Percentiles rank a stretch among this genome's conserved stretches.
Evolutionary conservation across 1,140 invertebrate species (phyloP).

Genomic region (Macrobrachium nipponense): DNA sequence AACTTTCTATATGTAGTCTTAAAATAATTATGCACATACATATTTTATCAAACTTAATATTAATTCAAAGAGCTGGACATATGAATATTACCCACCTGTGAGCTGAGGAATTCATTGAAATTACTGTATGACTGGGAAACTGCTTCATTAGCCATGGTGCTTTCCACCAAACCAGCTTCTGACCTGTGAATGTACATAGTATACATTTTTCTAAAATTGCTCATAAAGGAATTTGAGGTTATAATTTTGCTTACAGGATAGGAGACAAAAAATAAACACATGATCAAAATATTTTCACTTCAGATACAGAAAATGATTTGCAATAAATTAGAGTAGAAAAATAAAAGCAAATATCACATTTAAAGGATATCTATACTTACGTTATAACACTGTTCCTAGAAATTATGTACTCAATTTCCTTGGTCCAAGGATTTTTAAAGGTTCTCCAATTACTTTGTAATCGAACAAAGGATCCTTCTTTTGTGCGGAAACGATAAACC

Average conservation of each 20-base stretch:
- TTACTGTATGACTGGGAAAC: conserved; percentile 69
- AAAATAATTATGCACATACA: no score
- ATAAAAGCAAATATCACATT: not conserved
- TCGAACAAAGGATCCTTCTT: conserved; percentile 79
- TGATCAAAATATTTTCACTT: not conserved
- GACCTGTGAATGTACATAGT: conserved; percentile 69
- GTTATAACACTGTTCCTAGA: conserved; percentile 84
- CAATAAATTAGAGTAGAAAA: not conserved
- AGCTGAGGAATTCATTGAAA: conserved; percentile 65
- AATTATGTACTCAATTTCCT: conserved; percentile 89
- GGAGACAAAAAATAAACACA: not conserved
- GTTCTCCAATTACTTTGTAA: conserved; percentile 87
- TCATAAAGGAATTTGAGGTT: not conserved
- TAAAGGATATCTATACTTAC: conserved; percentile 68
- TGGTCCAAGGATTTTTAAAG: conserved; percentile 92
- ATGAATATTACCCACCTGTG: conserved; percentile 41
- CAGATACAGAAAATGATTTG: not conserved
- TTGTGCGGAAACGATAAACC: conserved; percentile 83
- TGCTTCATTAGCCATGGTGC: conserved; percentile 70
- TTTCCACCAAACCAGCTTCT: conserved; percentile 72
- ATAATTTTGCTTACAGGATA: not conserved
- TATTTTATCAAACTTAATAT: no score
- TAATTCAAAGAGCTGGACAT: not conserved
- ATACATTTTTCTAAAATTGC: conserved; percentile 8
- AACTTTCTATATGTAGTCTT: no score